Evolutionary conservation across 1,140 invertebrate species (phyloP).

Genomic region (Amphibalanus amphitrite): DNA sequence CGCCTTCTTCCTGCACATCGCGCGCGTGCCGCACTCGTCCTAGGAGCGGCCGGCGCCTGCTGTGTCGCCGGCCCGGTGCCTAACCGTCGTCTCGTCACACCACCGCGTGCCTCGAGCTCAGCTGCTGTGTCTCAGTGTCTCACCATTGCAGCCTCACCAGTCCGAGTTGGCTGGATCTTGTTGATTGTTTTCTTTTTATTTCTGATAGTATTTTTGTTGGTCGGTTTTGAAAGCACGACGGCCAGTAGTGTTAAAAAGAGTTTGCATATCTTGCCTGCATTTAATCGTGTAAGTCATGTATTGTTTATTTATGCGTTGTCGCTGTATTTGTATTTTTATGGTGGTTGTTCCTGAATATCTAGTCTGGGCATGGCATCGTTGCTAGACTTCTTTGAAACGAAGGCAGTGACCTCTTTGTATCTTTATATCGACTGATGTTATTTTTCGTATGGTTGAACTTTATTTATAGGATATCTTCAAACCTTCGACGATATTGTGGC

Average conservation of each 20-base stretch:
- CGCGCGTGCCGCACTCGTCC: conserved; percentile 25
- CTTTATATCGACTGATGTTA: too few species aligned
- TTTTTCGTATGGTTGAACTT: too few species aligned
- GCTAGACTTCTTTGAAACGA: too few species aligned
- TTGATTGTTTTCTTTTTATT: neutral
- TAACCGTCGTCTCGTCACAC: too few species aligned
- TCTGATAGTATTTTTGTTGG: neutral
- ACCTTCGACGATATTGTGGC: too few species aligned
- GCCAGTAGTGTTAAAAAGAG: neutral
- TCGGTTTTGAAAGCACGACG: neutral
- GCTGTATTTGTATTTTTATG: neutral
- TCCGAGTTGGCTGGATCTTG: neutral
- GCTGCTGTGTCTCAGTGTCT: neutral
- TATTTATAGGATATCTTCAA: neutral
- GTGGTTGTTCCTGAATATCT: neutral
- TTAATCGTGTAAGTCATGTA: neutral
- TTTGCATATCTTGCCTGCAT: neutral
- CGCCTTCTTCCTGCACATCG: conserved; percentile 81
- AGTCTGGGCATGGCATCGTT: neutral
- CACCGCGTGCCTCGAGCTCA: too few species aligned
- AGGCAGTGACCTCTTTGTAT: too few species aligned
- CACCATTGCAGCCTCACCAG: too few species aligned
- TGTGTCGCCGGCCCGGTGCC: too few species aligned
- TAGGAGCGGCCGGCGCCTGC: neutral
- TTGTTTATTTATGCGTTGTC: neutral